Base-by-base conservation (phyloP, 2,113 vertebrate species). In the Mola mola region DNA sequence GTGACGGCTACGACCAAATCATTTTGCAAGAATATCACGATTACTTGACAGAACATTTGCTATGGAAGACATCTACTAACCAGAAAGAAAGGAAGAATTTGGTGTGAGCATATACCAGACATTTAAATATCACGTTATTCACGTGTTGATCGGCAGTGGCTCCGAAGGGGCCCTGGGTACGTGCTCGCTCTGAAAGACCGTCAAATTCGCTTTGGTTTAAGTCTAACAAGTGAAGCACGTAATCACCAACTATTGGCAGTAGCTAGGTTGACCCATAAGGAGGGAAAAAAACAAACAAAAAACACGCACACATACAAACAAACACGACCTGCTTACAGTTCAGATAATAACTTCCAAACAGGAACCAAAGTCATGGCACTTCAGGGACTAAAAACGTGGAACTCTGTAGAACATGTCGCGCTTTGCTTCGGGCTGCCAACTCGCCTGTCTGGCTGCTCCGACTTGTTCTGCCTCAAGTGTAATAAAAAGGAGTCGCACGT, bases 321-420 rank as follows among this genome's bases (percentile, higher is more conserved):
- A 66, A 75, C 62, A 62, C 62, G 43, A 24, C 43, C 33, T 1
- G 34, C 47, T 33, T 26, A 17, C 36, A 20, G 53, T 40, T 51
- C 26, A 58, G 43, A 75, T 41, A 40, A 55, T 53, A 41, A 66
- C 33, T 48, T 53, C 69, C 34, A 46, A 28, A 25, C 16, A 28
- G 33, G 57, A 81, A 75, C 51, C 33, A 29, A 22, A 57, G 66
- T 31, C 49, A 66, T 66, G 76, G 79, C 76, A 82, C 85, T 63
- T 78, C 4, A 78, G 52, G 49, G 59, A 67, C 64, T 47, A 12
- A 63, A n/a, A 63, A 75, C 26, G 68, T 9, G 70, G 59, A n/a
- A 20, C 61, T 58, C 11, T 20, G 29, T 22, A 28, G 28, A 59
- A 38, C 48, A 22, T 24, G 4, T 42, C 26, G 50, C 6, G 46